Conservation (phyloP, 2,797 vertebrate species). For the Emydoidea blandingii region DNA sequence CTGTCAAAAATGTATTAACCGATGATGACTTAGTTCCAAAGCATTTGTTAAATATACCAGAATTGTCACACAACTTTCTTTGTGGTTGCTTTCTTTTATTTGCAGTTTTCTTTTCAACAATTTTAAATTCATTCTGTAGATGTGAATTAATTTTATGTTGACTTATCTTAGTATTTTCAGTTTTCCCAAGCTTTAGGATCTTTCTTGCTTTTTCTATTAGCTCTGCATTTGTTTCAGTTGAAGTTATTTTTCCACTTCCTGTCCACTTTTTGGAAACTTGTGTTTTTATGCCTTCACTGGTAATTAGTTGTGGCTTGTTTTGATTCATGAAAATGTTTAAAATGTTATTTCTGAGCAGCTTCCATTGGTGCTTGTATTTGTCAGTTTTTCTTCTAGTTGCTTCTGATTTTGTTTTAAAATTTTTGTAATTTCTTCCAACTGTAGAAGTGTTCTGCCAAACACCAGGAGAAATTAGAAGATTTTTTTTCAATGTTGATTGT, state of each 20-base stretch:
- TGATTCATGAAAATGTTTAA: not conserved
- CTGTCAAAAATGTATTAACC: not conserved
- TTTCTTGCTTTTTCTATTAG: not conserved
- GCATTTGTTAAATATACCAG: not conserved
- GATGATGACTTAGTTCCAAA: not conserved
- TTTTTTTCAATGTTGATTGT: not conserved
- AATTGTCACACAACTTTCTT: not conserved
- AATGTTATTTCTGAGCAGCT: not conserved
- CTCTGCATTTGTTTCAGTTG: not conserved
- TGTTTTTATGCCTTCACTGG: not conserved
- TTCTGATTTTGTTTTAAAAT: constrained; percentile 24
- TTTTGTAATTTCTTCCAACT: not conserved
- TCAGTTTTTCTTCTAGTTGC: not conserved
- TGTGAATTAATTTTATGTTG: not conserved
- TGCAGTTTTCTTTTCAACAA: not conserved
- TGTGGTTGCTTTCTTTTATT: not conserved
- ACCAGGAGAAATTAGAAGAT: not conserved
- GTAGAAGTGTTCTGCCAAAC: not conserved
- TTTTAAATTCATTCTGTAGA: constrained; percentile 8
- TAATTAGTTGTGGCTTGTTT: not conserved
- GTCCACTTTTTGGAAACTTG: not conserved
- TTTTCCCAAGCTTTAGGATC: not conserved
- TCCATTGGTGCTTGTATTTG: not conserved
- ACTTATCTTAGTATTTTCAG: not conserved
- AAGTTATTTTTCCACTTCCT: not conserved